Evolutionary conservation across 2,797 vertebrate species (phyloP), one percentile per base, ranked within the genome.

Genomic region (Coccyzus lansbergi): DNA sequence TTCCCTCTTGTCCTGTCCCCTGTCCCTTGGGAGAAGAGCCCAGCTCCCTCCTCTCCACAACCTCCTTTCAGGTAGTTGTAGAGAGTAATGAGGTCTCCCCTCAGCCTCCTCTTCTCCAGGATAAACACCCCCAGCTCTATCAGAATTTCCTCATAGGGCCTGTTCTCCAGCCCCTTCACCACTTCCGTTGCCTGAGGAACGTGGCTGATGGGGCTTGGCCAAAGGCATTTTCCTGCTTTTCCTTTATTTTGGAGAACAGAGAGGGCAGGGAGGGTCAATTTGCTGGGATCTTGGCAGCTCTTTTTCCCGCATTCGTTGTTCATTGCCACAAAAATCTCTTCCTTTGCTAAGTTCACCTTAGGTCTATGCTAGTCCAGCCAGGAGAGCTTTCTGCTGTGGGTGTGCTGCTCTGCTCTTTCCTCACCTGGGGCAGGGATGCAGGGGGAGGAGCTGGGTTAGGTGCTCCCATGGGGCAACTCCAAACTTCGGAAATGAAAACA

Each of bases 161-260:
- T n/a, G n/a, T n/a, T n/a, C n/a, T n/a, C n/a, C n/a, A n/a, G n/a
- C n/a, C n/a, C n/a, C n/a, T n/a, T n/a, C n/a, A n/a, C n/a, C n/a
- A n/a, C n/a, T n/a, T n/a, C n/a, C n/a, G n/a, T n/a, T n/a, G n/a
- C 40, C 40, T 25, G 10, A 6, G 0, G 24, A 24, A 31, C 1
- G 4, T 14, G 38, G 56, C 25, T 31, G 25, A 17, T 1, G 40
- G 44, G 22, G 16, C 22, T 44, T 20, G 16, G 24, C 5, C 38
- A 17, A 44, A 53, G 60, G 9, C 25, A 7, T 24, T 22, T 36
- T 8, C 51, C 21, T 7, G 48, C 31, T 46, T 58, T 67, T 10
- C 3, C 18, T 46, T 33, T 18, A 20, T 4, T 20, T 28, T 21
- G 8, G 42, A 12, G 53, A 67, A 19, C 36, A 15, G 51, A 46